Conservation (phyloP, 2,888 invertebrate species). For the Eutolmus rufibarbis region DNA sequence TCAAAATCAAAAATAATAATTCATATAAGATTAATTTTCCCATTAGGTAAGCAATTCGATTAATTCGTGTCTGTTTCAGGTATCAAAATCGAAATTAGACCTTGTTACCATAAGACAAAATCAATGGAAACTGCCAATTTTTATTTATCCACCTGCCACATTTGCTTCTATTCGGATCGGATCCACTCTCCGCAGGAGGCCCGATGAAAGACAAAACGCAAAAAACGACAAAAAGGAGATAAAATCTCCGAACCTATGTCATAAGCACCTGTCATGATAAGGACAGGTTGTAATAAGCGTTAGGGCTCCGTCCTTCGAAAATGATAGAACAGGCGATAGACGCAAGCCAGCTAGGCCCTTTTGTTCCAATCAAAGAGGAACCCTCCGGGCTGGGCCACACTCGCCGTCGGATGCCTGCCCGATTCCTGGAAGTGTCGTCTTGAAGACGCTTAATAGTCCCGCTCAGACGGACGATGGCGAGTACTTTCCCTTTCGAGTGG, state of each 20-base stretch:
- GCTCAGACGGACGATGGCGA: background rate
- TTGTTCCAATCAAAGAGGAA: constrained; percentile 3
- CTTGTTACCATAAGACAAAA: background rate
- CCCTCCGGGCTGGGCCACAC: background rate
- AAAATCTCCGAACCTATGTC: constrained; percentile 19
- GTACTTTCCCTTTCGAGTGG: background rate
- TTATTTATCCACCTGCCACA: background rate
- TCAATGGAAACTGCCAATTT: background rate
- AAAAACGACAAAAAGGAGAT: background rate
- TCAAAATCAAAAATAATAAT: background rate
- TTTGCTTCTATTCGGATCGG: background rate
- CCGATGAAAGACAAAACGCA: background rate
- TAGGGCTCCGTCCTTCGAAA: background rate
- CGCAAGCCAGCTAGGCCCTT: background rate
- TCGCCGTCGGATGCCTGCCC: background rate
- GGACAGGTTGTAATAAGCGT: constrained; percentile 16
- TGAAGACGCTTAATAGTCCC: background rate
- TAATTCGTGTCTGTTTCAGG: background rate
- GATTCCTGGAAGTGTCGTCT: constrained; percentile 5
- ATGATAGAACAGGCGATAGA: background rate
- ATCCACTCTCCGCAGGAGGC: background rate
- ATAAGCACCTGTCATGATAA: constrained; percentile 3
- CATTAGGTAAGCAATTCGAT: background rate
- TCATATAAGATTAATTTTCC: too few relatives aligned
- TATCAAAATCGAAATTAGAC: background rate